These are phyloP conservation scores for Natator depressus DNA, from an alignment of 2,113 vertebrate species.

Conservation along the genomic window DNA sequence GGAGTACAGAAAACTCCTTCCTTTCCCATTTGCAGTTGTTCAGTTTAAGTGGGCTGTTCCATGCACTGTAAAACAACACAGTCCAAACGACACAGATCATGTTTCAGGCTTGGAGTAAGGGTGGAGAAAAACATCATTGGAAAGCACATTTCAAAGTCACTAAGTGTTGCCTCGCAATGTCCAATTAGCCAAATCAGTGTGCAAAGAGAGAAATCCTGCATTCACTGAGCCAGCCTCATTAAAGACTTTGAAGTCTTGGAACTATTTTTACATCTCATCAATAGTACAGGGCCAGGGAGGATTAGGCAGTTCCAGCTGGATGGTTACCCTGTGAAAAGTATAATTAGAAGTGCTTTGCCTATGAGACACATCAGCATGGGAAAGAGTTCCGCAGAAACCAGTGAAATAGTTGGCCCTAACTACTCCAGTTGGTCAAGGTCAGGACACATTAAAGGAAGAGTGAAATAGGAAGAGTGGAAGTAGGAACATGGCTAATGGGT, in stretches of 20 bases:
- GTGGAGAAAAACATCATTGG: background rate
- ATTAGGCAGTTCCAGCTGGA: constrained; percentile 66
- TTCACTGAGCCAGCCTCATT: constrained; percentile 37
- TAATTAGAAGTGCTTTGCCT: constrained; percentile 47
- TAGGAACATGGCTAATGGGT: background rate
- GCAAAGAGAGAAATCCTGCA: background rate
- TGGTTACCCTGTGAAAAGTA: constrained; percentile 40
- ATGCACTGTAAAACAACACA: background rate
- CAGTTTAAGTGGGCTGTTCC: background rate
- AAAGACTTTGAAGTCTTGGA: constrained; percentile 41
- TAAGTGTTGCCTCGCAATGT: background rate
- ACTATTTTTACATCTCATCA: constrained; percentile 70
- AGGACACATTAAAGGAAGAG: background rate
- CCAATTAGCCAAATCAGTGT: constrained; percentile 23
- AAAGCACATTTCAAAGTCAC: constrained; percentile 20
- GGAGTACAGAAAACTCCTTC: background rate
- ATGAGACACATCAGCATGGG: background rate
- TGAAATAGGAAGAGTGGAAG: background rate
- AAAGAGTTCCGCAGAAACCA: constrained; percentile 15
- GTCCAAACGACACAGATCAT: background rate
- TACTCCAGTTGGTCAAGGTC: constrained; percentile 39
- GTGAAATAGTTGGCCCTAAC: background rate
- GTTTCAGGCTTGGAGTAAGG: background rate
- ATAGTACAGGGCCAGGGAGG: constrained; percentile 57
- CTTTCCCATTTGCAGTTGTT: background rate